Evolutionary conservation across 1,140 invertebrate genomes (phyloP).

Genomic region (Zaprionus ornatus): DNA sequence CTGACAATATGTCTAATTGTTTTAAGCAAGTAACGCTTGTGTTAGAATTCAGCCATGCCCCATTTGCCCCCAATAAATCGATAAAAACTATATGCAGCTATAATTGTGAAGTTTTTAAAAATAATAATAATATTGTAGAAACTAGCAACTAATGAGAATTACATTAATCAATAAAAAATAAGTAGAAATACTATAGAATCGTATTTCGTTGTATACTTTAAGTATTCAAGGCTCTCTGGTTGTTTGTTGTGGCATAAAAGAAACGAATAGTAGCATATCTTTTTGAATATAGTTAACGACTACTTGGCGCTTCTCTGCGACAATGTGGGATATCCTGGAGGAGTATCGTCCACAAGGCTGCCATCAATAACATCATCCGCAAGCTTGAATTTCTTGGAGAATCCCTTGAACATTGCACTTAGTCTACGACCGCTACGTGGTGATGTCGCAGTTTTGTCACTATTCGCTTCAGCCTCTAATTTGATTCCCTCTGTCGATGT

Average conservation of each 20-base stretch:
- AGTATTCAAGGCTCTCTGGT: slow-evolving; percentile 16
- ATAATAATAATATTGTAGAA: no score
- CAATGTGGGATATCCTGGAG: slow-evolving; percentile 83
- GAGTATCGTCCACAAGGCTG: not conserved
- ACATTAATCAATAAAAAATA: no score
- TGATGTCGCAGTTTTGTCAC: no score
- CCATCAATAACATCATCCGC: no score
- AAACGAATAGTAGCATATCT: slow-evolving; percentile 3
- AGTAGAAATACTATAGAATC: slow-evolving; percentile 68
- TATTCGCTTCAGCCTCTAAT: not conserved
- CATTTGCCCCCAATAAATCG: no score
- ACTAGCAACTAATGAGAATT: no score
- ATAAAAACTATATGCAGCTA: no score
- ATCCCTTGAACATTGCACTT: not conserved
- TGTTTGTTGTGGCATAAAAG: slow-evolving; percentile 4
- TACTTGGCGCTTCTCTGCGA: slow-evolving; percentile 78
- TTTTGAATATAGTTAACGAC: slow-evolving; percentile 19
- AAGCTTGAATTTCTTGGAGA: not conserved
- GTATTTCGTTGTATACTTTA: slow-evolving; percentile 18
- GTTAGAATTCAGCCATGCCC: no score
- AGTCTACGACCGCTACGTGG: not conserved
- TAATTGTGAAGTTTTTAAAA: no score
- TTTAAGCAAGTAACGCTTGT: no score
- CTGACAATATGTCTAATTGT: no score
- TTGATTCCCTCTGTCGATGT: slow-evolving; percentile 83